phyloP scores from a whole-genome alignment of 2,888 invertebrate genomes.

The Pollenia angustigena region DNA sequence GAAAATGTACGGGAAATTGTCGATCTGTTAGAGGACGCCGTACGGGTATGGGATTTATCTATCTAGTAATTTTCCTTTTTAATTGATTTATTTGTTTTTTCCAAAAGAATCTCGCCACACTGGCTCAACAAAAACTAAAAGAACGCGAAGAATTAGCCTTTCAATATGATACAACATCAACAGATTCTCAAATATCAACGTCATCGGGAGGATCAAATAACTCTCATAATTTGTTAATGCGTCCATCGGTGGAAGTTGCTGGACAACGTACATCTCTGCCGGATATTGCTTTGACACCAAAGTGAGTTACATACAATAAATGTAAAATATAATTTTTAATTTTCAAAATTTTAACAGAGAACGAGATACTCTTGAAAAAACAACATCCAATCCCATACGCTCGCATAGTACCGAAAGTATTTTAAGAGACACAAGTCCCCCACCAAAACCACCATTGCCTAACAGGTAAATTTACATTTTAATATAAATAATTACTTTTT shows the following conservation, averaged over 20 bases:
- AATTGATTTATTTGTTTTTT: constrained; percentile 28
- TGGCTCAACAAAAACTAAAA: constrained; percentile 93
- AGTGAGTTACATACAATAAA: constrained; percentile 86
- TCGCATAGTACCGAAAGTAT: constrained; percentile 94
- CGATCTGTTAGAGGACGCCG: constrained; percentile 89
- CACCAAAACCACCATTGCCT: constrained; percentile 95
- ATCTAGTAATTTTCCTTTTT: neutral
- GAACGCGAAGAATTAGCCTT: constrained; percentile 84
- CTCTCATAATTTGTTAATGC: constrained; percentile 79
- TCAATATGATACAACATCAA: constrained; percentile 78
- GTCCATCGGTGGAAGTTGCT: constrained; percentile 84
- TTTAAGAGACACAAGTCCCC: constrained; percentile 89
- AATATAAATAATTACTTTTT: neutral
- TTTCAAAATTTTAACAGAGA: constrained; percentile 77
- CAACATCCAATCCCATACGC: constrained; percentile 86
- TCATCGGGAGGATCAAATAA: constrained; percentile 69
- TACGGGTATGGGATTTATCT: constrained; percentile 85
- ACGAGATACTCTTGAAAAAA: constrained; percentile 84
- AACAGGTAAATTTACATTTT: constrained; percentile 86
- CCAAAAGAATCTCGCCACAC: constrained; percentile 88
- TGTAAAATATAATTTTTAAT: neutral
- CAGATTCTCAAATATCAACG: constrained; percentile 72
- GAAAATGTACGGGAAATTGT: constrained; percentile 89
- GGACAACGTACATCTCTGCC: constrained; percentile 89
- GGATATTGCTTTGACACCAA: constrained; percentile 93